These are phyloP conservation scores for Gastrophysa polygoni DNA, from an alignment of 2,888 invertebrate genomes.

Conservation along the genomic window DNA sequence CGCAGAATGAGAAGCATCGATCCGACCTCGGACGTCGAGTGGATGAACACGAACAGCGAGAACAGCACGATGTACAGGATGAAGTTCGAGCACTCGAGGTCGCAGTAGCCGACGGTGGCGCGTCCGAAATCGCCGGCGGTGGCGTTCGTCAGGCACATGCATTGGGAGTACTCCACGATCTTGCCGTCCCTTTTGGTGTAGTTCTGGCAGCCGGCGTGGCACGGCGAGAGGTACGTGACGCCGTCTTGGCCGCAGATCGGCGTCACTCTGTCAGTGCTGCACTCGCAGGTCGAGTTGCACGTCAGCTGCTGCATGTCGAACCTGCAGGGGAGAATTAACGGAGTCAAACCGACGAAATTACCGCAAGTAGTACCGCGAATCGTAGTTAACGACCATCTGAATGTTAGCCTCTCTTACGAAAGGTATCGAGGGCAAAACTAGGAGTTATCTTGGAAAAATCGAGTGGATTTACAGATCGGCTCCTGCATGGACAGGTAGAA, in stretches of 20 bases:
- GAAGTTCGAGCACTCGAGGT: conserved; percentile 78
- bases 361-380: no score
- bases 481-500: no score
- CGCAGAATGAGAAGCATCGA: conserved; percentile 88
- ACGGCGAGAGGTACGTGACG: conserved; percentile 85
- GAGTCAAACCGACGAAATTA: neutral
- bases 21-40: conserved; percentile 92
- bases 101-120: conserved; percentile 81
- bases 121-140: conserved; percentile 43
- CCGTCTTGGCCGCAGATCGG: conserved; percentile 86
- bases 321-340: conserved; percentile 35
- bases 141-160: conserved; percentile 59
- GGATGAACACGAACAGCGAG: conserved; percentile 87
- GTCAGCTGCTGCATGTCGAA: conserved; percentile 54
- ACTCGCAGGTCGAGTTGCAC: conserved; percentile 75
- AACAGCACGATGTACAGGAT: conserved; percentile 82
- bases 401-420: no score
- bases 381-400: no score
- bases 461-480: no score
- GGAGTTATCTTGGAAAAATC: no score
- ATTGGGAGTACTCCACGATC: conserved; percentile 62
- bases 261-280: conserved; percentile 77
- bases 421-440: no score
- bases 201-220: conserved; percentile 84
- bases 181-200: conserved; percentile 66